phyloP scores from a whole-genome alignment of 2,888 invertebrate species.

The Troglohyphantes excavatus region DNA sequence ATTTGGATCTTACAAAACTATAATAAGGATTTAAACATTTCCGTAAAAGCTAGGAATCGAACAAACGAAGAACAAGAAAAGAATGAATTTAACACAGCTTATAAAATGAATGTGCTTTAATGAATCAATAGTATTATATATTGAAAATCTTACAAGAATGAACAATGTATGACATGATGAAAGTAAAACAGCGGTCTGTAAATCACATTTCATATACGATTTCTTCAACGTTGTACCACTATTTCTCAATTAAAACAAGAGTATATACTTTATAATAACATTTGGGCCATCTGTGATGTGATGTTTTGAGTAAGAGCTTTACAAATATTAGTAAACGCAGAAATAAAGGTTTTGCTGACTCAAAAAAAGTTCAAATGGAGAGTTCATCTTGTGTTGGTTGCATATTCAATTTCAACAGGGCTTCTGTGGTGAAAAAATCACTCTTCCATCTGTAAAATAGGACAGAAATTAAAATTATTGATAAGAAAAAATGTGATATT shows the following conservation, averaged over 20 bases:
- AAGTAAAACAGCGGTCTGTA: neutral
- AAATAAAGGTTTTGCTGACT: conserved; percentile 19
- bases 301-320: neutral
- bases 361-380: neutral
- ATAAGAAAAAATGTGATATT: too few relatives aligned
- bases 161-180: conserved; percentile 42
- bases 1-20: too few relatives aligned
- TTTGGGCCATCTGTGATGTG: neutral
- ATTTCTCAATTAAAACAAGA: neutral
- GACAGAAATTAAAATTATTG: too few relatives aligned
- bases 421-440: neutral
- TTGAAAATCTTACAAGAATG: conserved; percentile 32
- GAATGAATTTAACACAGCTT: neutral
- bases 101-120: conserved; percentile 56
- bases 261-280: neutral
- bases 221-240: neutral
- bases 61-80: neutral
- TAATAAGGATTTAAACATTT: neutral
- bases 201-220: neutral
- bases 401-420: neutral
- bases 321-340: conserved; percentile 13
- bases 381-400: neutral
- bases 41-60: neutral
- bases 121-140: conserved; percentile 16
- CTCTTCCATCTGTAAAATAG: conserved; percentile 44